Evolutionary conservation across 2,888 invertebrate genomes (phyloP), one percentile per base, ranked within the genome.

Genomic region (Troides aeacus): DNA sequence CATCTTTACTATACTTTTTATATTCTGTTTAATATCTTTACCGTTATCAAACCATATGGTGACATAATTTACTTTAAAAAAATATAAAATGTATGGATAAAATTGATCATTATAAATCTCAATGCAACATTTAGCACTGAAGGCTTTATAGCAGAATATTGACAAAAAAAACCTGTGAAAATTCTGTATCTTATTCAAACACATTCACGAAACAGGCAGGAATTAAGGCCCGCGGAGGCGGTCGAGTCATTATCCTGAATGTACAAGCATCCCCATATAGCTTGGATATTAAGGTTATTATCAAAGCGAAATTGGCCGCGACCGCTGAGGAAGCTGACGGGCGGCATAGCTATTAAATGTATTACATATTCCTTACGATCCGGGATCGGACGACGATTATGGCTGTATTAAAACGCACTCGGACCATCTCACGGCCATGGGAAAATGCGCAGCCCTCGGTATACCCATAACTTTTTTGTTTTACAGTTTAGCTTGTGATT

Each of bases 311-410:
- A 90, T 90, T 91, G 90, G 86, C 84, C 84, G 80, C 89, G 87
- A 91, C 92, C 92, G 92, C 92, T 92, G 89, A 92, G 90, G 92
- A 89, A 92, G 92, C 92, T 90, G 84, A 88, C 86, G 86, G 82
- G 86, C 84, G 81, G 56, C 21, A 86, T 83, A 84, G 88, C 89
- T 90, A 91, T 90, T 90, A 90, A 89, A 86, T 87, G 87, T 85
- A 90, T 89, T 89, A 89, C 89, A 90, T 90, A 90, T 90, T 90
- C 89, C 88, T 89, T 90, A 86, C 87, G 88, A 87, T 87, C 87
- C 86, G 79, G 79, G 84, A 83, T 84, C 88, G 86, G 86, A 83
- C 87, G 84, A 79, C 86, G 86, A 91, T 92, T 91, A 92, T 88
- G 87, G 89, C 83, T 85, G 82, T 84, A 90, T 91, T 91, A 91